These are phyloP conservation scores for Geophilus truncorum DNA, from an alignment of 2,888 invertebrate species.

Conservation along the genomic window DNA sequence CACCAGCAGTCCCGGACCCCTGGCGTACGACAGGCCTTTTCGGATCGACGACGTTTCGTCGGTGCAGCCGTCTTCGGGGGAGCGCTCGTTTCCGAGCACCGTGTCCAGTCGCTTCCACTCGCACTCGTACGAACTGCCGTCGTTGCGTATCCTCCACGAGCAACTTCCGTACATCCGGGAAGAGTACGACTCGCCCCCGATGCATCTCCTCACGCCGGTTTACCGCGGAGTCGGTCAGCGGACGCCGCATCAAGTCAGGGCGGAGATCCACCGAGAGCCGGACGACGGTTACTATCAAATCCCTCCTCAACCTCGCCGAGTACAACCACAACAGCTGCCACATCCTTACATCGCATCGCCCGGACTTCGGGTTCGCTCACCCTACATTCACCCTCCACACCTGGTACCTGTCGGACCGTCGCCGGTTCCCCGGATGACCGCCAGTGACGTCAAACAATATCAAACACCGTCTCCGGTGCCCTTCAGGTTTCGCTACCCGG, in stretches of 20 bases:
- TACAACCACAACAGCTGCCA: background rate
- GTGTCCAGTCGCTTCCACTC: conserved; percentile 41
- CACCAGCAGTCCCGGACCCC: conserved; percentile 43
- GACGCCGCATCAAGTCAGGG: conserved; percentile 25
- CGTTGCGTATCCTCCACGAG: conserved; percentile 63
- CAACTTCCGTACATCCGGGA: conserved; percentile 38
- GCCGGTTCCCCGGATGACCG: background rate
- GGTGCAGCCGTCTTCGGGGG: conserved; percentile 72
- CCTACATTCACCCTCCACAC: background rate
- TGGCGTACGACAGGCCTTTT: conserved; percentile 39
- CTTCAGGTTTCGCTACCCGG: conserved; percentile 37
- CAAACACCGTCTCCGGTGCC: conserved; percentile 38
- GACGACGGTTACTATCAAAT: conserved; percentile 34
- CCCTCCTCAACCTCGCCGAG: conserved; percentile 33
- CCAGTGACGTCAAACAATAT: too few relatives aligned
- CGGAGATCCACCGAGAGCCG: conserved; percentile 32
- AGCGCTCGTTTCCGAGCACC: conserved; percentile 65
- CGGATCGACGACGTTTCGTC: conserved; percentile 66
- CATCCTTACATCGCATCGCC: conserved; percentile 55
- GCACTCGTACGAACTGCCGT: conserved; percentile 59
- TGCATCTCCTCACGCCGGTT: background rate
- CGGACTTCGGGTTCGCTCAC: conserved; percentile 52
- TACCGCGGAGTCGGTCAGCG: background rate
- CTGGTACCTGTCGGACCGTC: background rate
- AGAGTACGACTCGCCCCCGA: conserved; percentile 31